A percentile compares a stretch with the other conserved stretches of the same genome.
These are phyloP conservation scores for Eledona agricola DNA, from an alignment of 2,888 invertebrate species.

Conservation along the genomic window DNA sequence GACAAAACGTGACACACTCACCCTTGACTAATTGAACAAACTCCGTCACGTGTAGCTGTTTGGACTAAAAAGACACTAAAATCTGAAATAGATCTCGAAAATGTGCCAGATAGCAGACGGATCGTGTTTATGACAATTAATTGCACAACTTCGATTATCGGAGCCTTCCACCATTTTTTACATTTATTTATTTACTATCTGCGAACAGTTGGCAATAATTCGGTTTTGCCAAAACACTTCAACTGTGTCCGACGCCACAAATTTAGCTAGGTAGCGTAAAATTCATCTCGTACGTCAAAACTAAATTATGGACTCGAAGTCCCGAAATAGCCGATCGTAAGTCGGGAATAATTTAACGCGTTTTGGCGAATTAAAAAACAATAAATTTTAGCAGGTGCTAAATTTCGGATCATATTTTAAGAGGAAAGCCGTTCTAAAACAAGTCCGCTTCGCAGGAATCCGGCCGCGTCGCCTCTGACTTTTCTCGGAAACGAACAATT, in stretches of 20 bases:
- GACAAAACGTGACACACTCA: not conserved
- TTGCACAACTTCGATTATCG: conserved; percentile 17
- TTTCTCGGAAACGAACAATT: conserved; percentile 13
- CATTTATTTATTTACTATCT: conserved; percentile 9
- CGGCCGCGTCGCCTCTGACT: conserved; percentile 7
- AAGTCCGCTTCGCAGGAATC: conserved; percentile 13
- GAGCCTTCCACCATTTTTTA: conserved; percentile 12
- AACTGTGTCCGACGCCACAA: conserved; percentile 1
- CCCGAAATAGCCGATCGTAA: conserved; percentile 10
- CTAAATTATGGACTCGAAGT: conserved; percentile 13
- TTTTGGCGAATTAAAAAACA: no score
- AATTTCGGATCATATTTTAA: conserved; percentile 3
- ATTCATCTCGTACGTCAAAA: conserved; percentile 11
- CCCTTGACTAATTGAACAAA: conserved; percentile 12
- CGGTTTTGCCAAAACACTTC: conserved; percentile 5
- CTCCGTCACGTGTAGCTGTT: no score
- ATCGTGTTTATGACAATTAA: conserved; percentile 11
- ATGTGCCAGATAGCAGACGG: conserved; percentile 8
- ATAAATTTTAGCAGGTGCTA: no score
- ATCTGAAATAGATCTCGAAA: conserved; percentile 8
- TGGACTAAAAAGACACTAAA: conserved; percentile 7
- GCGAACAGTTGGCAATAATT: conserved; percentile 5
- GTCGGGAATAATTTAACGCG: conserved; percentile 10
- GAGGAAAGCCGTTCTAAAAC: conserved; percentile 8
- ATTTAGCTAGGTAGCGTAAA: conserved; percentile 4